phyloP scores from a whole-genome alignment of 2,797 vertebrate species.

The Hylomyscus alleni region DNA sequence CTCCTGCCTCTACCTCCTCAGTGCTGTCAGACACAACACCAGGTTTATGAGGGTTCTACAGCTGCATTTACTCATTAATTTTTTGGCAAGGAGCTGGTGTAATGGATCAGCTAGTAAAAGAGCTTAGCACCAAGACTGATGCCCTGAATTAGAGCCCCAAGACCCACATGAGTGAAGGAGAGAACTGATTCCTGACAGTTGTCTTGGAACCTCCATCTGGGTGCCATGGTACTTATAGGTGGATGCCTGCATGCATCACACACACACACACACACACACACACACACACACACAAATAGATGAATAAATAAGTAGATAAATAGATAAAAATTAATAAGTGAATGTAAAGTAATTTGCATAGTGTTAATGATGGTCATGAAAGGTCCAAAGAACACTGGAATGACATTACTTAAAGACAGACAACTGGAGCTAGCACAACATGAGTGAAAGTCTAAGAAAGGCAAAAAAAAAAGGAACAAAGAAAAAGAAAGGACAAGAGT shows the following conservation, averaged over 20 bases:
- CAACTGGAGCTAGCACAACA: constrained; percentile 1
- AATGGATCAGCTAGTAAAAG: background rate
- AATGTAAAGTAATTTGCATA: background rate
- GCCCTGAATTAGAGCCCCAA: background rate
- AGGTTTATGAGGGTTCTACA: background rate
- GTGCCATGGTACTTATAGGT: background rate
- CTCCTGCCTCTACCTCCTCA: background rate
- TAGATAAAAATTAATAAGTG: background rate
- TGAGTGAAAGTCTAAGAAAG: constrained; percentile 46
- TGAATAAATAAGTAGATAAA: background rate
- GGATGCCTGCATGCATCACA: background rate
- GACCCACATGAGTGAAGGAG: background rate
- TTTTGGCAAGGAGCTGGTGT: background rate
- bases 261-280: background rate
- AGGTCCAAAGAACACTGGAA: background rate
- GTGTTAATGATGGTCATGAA: background rate
- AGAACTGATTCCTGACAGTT: background rate
- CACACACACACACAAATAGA: background rate
- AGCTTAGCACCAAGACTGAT: background rate
- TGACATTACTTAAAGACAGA: constrained; percentile 8
- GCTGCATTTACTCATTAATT: background rate
- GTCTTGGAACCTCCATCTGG: background rate
- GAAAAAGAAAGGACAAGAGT: constrained; percentile 69
- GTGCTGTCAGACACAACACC: background rate
- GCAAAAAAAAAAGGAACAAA: background rate